Evolutionary conservation across 1,140 invertebrate species (phyloP).

Genomic region (Dinoponera quadriceps): DNA sequence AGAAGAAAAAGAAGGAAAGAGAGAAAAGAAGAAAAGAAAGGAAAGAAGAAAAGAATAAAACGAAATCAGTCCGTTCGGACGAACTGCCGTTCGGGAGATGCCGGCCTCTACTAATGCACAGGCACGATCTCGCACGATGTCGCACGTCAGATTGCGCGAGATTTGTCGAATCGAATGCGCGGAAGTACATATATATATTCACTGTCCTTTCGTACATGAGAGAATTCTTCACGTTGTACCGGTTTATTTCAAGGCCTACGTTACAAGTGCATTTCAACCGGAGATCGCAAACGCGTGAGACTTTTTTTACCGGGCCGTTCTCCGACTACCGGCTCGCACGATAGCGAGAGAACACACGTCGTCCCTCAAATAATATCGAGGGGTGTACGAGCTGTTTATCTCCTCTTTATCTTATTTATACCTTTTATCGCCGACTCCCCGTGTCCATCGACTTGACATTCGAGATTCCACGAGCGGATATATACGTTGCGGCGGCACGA

Average conservation of each 20-base stretch:
- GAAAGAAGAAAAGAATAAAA: conserved; percentile 5
- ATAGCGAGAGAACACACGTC: background rate
- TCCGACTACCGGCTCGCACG: background rate
- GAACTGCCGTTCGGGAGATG: background rate
- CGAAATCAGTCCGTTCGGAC: background rate
- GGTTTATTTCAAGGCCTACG: conserved; percentile 44
- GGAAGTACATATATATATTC: conserved; percentile 5
- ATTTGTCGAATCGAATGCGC: conserved; percentile 15
- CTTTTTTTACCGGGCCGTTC: background rate
- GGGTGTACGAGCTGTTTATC: background rate
- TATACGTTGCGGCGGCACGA: background rate
- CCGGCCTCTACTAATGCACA: background rate
- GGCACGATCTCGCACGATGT: background rate
- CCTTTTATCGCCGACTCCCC: background rate
- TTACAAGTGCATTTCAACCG: conserved; percentile 35
- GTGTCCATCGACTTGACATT: background rate
- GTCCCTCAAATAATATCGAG: background rate
- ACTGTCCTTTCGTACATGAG: conserved; percentile 8
- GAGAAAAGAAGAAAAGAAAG: no score
- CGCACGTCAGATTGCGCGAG: conserved; percentile 30
- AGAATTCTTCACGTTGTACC: conserved; percentile 19
- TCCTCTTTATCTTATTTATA: no score
- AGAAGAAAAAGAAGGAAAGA: no score
- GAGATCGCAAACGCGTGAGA: conserved; percentile 1
- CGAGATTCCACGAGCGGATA: background rate